phyloP scores from a whole-genome alignment of 2,797 vertebrate genomes.

The Xenopus petersii region DNA sequence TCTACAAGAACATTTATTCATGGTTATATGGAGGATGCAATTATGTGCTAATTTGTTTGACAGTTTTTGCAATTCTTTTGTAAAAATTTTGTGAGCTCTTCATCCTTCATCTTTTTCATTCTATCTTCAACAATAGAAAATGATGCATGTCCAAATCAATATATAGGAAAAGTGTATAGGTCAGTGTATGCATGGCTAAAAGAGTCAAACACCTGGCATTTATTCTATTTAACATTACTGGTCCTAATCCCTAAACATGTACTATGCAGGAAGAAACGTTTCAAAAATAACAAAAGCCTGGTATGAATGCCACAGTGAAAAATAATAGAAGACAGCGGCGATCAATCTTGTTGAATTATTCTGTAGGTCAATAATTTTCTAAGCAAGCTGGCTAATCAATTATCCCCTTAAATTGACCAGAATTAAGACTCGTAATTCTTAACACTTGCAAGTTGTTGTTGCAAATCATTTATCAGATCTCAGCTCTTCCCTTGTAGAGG shows the following conservation, averaged over 20 bases:
- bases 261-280: conserved; percentile 55
- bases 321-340: conserved; percentile 58
- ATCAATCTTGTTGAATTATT: conserved; percentile 60
- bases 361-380: conserved; percentile 59
- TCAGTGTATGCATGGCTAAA: too few species aligned
- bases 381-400: conserved; percentile 62
- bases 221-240: conserved; percentile 56
- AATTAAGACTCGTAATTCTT: conserved; percentile 25
- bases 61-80: too few species aligned
- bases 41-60: too few species aligned
- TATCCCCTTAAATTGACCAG: conserved; percentile 59
- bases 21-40: too few species aligned
- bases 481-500: conserved; percentile 20
- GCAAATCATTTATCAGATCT: conserved; percentile 50
- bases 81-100: conserved; percentile 52
- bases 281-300: conserved; percentile 60
- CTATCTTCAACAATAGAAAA: conserved; percentile 55
- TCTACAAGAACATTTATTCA: too few species aligned
- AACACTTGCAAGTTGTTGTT: conserved; percentile 22
- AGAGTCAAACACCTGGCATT: conserved; percentile 7
- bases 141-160: conserved; percentile 45
- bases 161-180: too few species aligned
- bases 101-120: conserved; percentile 46
- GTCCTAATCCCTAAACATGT: conserved; percentile 55
- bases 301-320: conserved; percentile 57